phyloP scores from a whole-genome alignment of 2,888 invertebrate genomes.

The Lasioglossum pauxillum region DNA sequence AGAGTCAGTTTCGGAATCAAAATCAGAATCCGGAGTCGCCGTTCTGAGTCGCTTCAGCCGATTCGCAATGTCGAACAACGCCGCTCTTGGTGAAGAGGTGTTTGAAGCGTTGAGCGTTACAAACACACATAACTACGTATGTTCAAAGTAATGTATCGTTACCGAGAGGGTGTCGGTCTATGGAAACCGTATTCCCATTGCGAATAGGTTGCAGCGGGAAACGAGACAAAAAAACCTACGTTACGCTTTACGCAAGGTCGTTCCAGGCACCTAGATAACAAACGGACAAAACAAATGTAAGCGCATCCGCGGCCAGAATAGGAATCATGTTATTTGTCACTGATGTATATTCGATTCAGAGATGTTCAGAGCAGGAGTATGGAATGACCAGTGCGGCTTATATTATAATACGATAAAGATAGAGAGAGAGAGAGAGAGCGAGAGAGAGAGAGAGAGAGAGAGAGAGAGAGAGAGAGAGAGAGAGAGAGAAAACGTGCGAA shows the following conservation, averaged over 20 bases:
- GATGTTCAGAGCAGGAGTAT: slow-evolving; percentile 21
- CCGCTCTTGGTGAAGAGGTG: slow-evolving; percentile 31
- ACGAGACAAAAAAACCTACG: slow-evolving; percentile 27
- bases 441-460: background rate
- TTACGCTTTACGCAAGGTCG: slow-evolving; percentile 58
- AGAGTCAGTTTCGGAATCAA: slow-evolving; percentile 34
- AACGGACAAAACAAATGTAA: slow-evolving; percentile 7
- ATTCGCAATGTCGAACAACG: slow-evolving; percentile 50
- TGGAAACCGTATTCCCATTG: slow-evolving; percentile 36
- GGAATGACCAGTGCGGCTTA: slow-evolving; percentile 53
- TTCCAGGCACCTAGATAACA: slow-evolving; percentile 44
- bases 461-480: background rate
- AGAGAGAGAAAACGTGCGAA: slow-evolving; percentile 39
- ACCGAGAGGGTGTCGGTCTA: slow-evolving; percentile 25
- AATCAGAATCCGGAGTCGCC: slow-evolving; percentile 29
- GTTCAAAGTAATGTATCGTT: slow-evolving; percentile 36
- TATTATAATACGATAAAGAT: slow-evolving; percentile 53
- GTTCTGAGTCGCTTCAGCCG: slow-evolving; percentile 36
- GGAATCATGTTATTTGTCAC: slow-evolving; percentile 25
- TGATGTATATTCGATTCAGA: slow-evolving; percentile 14
- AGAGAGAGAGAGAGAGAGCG: background rate
- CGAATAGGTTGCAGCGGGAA: slow-evolving; percentile 40
- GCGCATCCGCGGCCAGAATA: slow-evolving; percentile 12
- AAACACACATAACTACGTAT: slow-evolving; percentile 38
- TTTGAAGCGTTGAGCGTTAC: slow-evolving; percentile 55